Evolutionary conservation across 2,888 invertebrate genomes (phyloP), one percentile per base, ranked within the genome.

Genomic region (Tortricodes alternella): DNA sequence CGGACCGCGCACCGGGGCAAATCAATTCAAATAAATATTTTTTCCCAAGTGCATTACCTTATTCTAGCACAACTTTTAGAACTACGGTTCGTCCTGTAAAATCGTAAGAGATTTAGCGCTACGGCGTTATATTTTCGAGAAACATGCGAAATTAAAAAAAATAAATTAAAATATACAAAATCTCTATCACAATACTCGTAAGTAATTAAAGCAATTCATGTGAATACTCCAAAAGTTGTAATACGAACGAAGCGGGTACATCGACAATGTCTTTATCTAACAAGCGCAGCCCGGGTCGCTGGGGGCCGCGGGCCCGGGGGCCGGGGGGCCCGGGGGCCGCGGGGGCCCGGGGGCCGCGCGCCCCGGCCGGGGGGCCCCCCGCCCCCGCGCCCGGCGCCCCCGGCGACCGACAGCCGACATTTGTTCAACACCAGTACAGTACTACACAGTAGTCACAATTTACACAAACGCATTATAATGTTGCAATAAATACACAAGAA

Each of bases 171-270:
- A 89, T 89, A 90, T 89, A 90, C 89, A 90, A 89, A 89, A 90
- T 89, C 89, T 90, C 90, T 90, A 90, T 89, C 90, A 89, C 90
- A 90, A 90, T 89, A 89, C 89, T 89, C 88, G 90, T 89, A 90
- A 89, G 89, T 89, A 90, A 89, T 89, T 90, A 89, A 90, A 90
- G 90, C 90, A 80, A 89, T 88, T 86, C 87, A 87, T 88, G 89
- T 89, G 89, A 89, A 89, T 88, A 88, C 88, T 89, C 87, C 87
- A 85, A 86, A 85, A 77, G 82, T 85, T 80, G 85, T 82, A 82
- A 84, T 83, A 83, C 80, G 76, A 82, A 80, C 76, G 77, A 82
- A 81, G 84, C 84, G 81, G 76, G 75, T 69, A 71, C 73, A 67
- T 68, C 71, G 74, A 71, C 66, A 65, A 53, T 67, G 71, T 68